Evolutionary conservation across 1,140 invertebrate genomes (phyloP).

Genomic region (Catajapyx aquilonaris): DNA sequence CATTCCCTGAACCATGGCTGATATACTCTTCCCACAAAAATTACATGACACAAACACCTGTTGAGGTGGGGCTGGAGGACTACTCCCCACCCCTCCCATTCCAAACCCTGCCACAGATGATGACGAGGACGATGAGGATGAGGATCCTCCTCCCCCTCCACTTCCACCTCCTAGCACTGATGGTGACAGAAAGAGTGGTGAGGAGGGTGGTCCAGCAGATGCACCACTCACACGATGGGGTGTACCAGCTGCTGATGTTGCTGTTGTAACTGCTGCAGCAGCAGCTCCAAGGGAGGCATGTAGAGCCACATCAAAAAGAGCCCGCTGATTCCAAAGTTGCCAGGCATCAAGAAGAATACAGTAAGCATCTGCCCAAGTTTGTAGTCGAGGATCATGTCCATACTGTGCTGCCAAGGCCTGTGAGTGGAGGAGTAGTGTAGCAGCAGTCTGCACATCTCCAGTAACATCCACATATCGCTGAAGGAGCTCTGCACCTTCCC

Average conservation of each 20-base stretch:
- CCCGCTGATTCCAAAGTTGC: slow-evolving; percentile 60
- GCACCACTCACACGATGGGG: too few relatives aligned
- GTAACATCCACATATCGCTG: slow-evolving; percentile 76
- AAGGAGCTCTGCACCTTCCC: slow-evolving; percentile 54
- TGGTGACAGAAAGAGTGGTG: too few relatives aligned
- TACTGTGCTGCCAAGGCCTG: too few relatives aligned
- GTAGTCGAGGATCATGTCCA: slow-evolving; percentile 7
- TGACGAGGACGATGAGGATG: too few relatives aligned
- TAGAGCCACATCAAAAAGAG: slow-evolving; percentile 51
- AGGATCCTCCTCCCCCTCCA: too few relatives aligned
- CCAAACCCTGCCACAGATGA: too few relatives aligned
- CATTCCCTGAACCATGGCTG: slow-evolving; percentile 42
- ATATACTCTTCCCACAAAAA: slow-evolving; percentile 84
- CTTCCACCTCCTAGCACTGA: too few relatives aligned
- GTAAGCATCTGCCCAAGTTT: slow-evolving; percentile 13
- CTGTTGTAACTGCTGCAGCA: too few relatives aligned
- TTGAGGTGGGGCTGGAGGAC: slow-evolving; percentile 36
- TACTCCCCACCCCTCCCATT: too few relatives aligned
- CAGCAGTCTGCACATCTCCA: slow-evolving; percentile 79
- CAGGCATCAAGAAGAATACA: slow-evolving; percentile 56
- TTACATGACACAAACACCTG: slow-evolving; percentile 80
- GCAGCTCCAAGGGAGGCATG: too few relatives aligned
- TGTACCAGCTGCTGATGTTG: too few relatives aligned
- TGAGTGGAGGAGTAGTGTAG: slow-evolving; percentile 56
- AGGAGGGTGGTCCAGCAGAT: too few relatives aligned